Base-by-base conservation (phyloP, 2,888 invertebrate species). In the Cistogaster globosa region DNA sequence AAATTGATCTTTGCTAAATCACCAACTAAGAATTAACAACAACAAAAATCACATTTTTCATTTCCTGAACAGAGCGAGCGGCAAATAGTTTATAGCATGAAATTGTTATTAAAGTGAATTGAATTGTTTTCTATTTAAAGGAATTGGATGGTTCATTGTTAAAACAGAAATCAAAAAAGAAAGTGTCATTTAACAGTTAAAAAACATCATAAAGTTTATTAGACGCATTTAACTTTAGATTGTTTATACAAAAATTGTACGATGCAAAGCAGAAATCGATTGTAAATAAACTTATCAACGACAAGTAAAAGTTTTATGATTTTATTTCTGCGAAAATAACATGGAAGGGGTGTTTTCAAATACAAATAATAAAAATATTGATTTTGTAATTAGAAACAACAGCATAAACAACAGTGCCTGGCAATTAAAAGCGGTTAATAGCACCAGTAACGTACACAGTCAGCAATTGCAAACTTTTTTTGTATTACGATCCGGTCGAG, bases 21-120 rank as follows among this genome's bases (percentile, higher is more conserved):
- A 69, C 7, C n/a, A 72, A 53, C 18, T 20, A 45, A 22, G 57
- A 76, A 62, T 22, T 18, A 16, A 62, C 36, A 16, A 36, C 18
- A 72, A n/a, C n/a, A n/a, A n/a, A 75, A 75, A 57, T 57, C 36
- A 48, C 58, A 76, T 69, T 69, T 69, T 82, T 75, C 75, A 68
- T n/a, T 62, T 81, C 26, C 55, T 32, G 26, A 53, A 67, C 22
- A 14, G 6, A n/a, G n/a, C 63, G 6, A n/a, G n/a, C 63, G 42
- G 32, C 22, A 57, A 36, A 4, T 20, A 78, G n/a, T 62, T 9
- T 8, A 38, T 26, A 12, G 1, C 16, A 32, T 55, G 8, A 22
- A 58, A 67, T 26, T 65, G 12, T 26, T 9, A 9, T 1, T 11
- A 42, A 26, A n/a, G n/a, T 22, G 16, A 18, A 22, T 8, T 18